A percentile compares a stretch with the other conserved stretches of the same genome.
These are phyloP conservation scores for Daboia siamensis DNA, from an alignment of 2,113 vertebrate genomes.

Conservation along the genomic window DNA sequence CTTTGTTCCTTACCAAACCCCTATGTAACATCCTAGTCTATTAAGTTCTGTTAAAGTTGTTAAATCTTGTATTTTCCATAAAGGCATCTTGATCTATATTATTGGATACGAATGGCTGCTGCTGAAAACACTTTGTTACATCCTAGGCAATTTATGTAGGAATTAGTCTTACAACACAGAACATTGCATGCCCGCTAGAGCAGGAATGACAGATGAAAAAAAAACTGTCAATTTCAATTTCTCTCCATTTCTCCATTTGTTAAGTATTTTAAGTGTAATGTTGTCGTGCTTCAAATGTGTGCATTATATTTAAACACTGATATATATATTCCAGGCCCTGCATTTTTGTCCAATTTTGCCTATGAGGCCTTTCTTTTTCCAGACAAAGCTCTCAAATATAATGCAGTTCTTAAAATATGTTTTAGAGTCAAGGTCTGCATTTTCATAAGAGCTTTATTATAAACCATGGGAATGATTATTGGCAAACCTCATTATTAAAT, in stretches of 20 bases:
- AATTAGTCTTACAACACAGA: not conserved
- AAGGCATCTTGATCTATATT: not conserved
- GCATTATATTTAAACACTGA: not conserved
- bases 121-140: not conserved
- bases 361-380: not conserved
- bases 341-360: not conserved
- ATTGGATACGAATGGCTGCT: not conserved
- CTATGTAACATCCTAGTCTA: not conserved
- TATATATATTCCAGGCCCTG: not conserved
- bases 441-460: not conserved
- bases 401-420: not conserved
- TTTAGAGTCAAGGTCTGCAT: not conserved
- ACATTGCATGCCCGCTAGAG: not conserved
- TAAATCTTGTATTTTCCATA: not conserved
- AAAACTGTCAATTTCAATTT: not conserved
- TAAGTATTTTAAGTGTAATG: not conserved
- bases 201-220: not conserved
- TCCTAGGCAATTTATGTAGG: not conserved
- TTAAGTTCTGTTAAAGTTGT: slow-evolving; percentile 27
- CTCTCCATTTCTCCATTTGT: not conserved
- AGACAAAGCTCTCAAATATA: not conserved
- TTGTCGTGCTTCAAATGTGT: not conserved
- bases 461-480: not conserved
- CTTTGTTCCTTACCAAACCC: not conserved
- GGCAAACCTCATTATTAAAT: not conserved